These are phyloP conservation scores for Potamilus streckersoni DNA, from an alignment of 1,140 invertebrate species.

Conservation along the genomic window DNA sequence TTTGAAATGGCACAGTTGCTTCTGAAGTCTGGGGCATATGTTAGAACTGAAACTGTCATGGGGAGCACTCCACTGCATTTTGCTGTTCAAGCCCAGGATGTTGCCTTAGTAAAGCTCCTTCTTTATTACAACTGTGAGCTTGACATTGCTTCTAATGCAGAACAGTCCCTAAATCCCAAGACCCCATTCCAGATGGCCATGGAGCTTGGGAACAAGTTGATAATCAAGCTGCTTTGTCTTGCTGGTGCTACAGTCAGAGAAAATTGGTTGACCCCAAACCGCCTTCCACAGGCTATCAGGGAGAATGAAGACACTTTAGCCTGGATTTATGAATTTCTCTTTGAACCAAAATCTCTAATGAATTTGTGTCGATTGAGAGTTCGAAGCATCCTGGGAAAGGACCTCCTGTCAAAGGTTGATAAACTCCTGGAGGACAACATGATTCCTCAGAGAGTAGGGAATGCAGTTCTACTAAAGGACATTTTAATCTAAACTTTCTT, in stretches of 20 bases:
- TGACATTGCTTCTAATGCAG: constrained; percentile 2
- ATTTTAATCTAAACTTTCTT: background rate
- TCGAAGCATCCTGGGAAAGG: background rate
- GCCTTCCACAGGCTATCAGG: background rate
- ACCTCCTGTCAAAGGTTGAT: background rate
- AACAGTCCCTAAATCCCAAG: constrained; percentile 5
- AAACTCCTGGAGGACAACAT: background rate
- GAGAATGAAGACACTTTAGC: constrained; percentile 12
- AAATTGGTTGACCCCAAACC: background rate
- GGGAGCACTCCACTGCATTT: constrained; percentile 12
- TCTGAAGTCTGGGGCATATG: constrained; percentile 16
- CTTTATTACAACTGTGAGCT: constrained; percentile 14
- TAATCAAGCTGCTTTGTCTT: constrained; percentile 15
- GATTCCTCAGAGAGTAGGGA: constrained; percentile 13
- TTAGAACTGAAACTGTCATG: constrained; percentile 4
- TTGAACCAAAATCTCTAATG: constrained; percentile 8
- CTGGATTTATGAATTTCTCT: constrained; percentile 24
- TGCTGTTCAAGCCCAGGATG: constrained; percentile 17
- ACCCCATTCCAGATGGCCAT: constrained; percentile 19
- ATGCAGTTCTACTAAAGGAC: constrained; percentile 18
- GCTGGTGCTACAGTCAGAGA: constrained; percentile 12
- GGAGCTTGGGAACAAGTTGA: constrained; percentile 1
- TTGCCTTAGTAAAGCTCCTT: constrained; percentile 8
- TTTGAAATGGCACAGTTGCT: constrained; percentile 16
- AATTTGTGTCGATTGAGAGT: constrained; percentile 14